phyloP scores from a whole-genome alignment of 2,113 vertebrate genomes.

The Oreotragus oreotragus region DNA sequence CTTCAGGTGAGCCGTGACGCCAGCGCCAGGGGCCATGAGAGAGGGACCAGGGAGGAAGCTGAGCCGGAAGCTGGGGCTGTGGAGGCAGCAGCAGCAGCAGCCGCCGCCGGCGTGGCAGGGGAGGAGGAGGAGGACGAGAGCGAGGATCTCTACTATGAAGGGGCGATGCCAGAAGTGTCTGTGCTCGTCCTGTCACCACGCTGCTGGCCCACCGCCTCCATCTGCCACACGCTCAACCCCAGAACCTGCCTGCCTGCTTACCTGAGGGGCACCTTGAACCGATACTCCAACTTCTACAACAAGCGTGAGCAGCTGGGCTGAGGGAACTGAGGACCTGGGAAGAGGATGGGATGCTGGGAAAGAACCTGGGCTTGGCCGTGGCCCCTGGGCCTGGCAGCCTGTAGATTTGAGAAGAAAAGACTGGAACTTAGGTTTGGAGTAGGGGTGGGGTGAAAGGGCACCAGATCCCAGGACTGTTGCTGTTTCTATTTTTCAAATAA shows the following conservation, averaged over 20 bases:
- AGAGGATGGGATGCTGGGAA: neutral
- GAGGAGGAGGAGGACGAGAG: slow-evolving; percentile 19
- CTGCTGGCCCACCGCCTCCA: slow-evolving; percentile 89
- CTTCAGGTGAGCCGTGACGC: slow-evolving; percentile 18
- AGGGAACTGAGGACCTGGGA: neutral
- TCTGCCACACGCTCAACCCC: slow-evolving; percentile 85
- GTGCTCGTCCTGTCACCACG: slow-evolving; percentile 90
- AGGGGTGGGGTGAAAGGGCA: neutral
- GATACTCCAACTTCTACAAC: slow-evolving; percentile 90
- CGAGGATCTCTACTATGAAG: slow-evolving; percentile 68
- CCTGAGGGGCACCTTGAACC: slow-evolving; percentile 84
- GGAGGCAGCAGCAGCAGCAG: rapidly evolving
- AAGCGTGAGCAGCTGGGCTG: slow-evolving; percentile 82
- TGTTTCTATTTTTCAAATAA: neutral
- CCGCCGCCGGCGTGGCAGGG: rapidly evolving
- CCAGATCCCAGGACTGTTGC: neutral
- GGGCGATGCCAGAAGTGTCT: slow-evolving; percentile 80
- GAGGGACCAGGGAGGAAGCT: neutral
- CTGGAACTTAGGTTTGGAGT: neutral
- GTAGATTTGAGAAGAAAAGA: neutral
- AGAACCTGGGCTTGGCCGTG: no score
- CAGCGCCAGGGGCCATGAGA: neutral
- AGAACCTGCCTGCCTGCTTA: slow-evolving; percentile 78
- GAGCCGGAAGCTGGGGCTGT: neutral
- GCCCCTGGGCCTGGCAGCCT: neutral